Percentiles rank a stretch among this genome's conserved stretches.
Conservation (phyloP, 2,888 invertebrate species). For the Dinocampus coccinellae region DNA sequence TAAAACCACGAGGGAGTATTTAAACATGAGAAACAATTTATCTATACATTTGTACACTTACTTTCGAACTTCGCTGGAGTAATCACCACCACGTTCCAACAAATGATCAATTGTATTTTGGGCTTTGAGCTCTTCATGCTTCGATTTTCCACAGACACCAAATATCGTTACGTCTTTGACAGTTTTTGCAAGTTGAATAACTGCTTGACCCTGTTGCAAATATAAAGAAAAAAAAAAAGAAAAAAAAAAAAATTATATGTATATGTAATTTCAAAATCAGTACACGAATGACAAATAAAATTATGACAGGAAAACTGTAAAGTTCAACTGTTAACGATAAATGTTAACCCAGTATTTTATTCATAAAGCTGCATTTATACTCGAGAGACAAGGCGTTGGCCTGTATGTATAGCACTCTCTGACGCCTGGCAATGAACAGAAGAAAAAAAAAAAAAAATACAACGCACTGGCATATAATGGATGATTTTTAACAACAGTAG, state of each 20-base stretch:
- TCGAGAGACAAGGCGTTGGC: conserved; percentile 31
- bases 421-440: conserved; percentile 26
- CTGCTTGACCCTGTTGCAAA: conserved; percentile 82
- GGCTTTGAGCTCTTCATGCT: conserved; percentile 85
- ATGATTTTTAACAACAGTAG: conserved; percentile 60
- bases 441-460: not conserved
- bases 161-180: conserved; percentile 85
- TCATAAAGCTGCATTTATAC: conserved; percentile 42
- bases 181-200: conserved; percentile 85
- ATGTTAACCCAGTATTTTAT: conserved; percentile 8
- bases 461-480: conserved; percentile 30
- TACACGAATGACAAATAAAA: too few species aligned
- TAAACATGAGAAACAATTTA: not conserved
- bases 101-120: conserved; percentile 81
- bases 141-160: conserved; percentile 87
- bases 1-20: not conserved
- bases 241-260: not conserved
- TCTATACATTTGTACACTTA: conserved; percentile 67
- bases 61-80: conserved; percentile 88
- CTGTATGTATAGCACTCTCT: conserved; percentile 35
- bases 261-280: too few species aligned
- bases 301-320: not conserved
- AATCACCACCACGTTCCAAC: conserved; percentile 85
- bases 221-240: conserved; percentile 20
- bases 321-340: not conserved